These are phyloP conservation scores for Unio delphinus DNA, from an alignment of 2,888 invertebrate genomes.

Conservation along the genomic window DNA sequence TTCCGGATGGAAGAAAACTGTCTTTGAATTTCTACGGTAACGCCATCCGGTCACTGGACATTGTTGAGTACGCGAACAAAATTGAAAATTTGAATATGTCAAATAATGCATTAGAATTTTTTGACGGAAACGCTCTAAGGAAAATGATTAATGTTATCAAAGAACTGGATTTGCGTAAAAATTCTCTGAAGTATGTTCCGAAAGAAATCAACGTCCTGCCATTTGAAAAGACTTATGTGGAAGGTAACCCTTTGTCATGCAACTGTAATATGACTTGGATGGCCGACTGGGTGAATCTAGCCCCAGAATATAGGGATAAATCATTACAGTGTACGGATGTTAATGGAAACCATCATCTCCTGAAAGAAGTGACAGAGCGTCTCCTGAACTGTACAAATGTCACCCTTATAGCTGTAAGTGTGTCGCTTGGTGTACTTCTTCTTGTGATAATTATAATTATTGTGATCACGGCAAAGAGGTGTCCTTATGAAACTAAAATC, in stretches of 20 bases:
- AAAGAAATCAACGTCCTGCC: slow-evolving; percentile 22
- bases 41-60: slow-evolving; percentile 14
- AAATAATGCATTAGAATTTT: slow-evolving; percentile 17
- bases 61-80: slow-evolving; percentile 17
- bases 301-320: slow-evolving; percentile 17
- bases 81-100: slow-evolving; percentile 14
- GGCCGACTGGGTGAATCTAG: slow-evolving; percentile 35
- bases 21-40: slow-evolving; percentile 27
- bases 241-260: slow-evolving; percentile 26
- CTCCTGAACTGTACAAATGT: slow-evolving; percentile 29
- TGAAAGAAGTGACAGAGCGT: slow-evolving; percentile 22
- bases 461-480: slow-evolving; percentile 34
- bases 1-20: slow-evolving; percentile 20
- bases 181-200: slow-evolving; percentile 11
- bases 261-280: slow-evolving; percentile 34
- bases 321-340: slow-evolving; percentile 21
- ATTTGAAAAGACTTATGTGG: slow-evolving; percentile 16
- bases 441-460: slow-evolving; percentile 22
- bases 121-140: slow-evolving; percentile 17
- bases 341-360: slow-evolving; percentile 18
- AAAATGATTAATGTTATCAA: slow-evolving; percentile 12
- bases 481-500: slow-evolving; percentile 45
- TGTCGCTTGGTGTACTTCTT: slow-evolving; percentile 27
- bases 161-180: slow-evolving; percentile 18
- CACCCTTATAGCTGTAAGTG: slow-evolving; percentile 27